Percentiles rank a stretch among this genome's conserved stretches.
Conservation (phyloP, 2,113 vertebrate genomes). For the Dendropsophus ebraccatus region DNA sequence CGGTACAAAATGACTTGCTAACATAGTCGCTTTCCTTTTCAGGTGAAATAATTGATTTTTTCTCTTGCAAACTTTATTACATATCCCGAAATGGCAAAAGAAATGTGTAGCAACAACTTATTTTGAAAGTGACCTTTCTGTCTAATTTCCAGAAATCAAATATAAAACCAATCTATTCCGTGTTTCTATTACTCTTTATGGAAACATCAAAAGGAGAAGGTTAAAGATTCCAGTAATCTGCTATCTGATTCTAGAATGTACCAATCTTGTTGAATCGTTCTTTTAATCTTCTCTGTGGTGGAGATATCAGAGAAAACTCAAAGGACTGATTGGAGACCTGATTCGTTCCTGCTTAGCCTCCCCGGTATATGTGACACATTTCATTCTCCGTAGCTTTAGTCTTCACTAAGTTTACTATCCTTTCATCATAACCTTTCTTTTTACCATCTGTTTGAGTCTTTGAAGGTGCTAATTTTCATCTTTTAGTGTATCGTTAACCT, state of each 20-base stretch:
- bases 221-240: conserved; percentile 57
- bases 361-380: conserved; percentile 54
- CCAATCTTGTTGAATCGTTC: conserved; percentile 55
- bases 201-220: conserved; percentile 56
- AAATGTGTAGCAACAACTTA: conserved; percentile 54
- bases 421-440: conserved; percentile 60
- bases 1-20: background rate
- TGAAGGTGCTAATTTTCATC: conserved; percentile 58
- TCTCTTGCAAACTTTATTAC: conserved; percentile 46
- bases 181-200: conserved; percentile 57
- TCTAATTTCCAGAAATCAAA: conserved; percentile 56
- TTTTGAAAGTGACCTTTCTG: conserved; percentile 59
- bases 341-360: conserved; percentile 42
- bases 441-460: conserved; percentile 56
- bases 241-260: conserved; percentile 56
- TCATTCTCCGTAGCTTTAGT: conserved; percentile 58
- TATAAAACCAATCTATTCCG: conserved; percentile 51
- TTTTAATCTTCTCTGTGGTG: conserved; percentile 57
- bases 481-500: conserved; percentile 56
- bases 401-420: conserved; percentile 58
- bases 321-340: conserved; percentile 56
- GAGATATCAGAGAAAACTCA: conserved; percentile 54
- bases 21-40: background rate
- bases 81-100: conserved; percentile 8
- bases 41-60: conserved; percentile 51